Evolutionary conservation across 2,797 vertebrate genomes (phyloP).

Genomic region (Melopsittacus undulatus): DNA sequence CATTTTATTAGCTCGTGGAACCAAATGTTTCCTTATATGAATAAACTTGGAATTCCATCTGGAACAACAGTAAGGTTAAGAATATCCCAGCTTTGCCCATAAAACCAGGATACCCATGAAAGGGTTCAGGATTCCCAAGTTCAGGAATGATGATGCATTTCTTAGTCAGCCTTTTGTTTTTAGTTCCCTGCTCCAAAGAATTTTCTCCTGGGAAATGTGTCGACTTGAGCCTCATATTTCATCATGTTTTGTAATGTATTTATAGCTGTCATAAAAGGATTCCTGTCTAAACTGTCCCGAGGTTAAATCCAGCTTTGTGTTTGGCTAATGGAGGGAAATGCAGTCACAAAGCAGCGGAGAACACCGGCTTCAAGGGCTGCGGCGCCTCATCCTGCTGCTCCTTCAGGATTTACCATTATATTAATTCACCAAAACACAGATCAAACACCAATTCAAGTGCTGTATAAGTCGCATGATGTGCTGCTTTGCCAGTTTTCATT

Average conservation of each 20-base stretch:
- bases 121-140: neutral
- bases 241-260: neutral
- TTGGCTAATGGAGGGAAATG: neutral
- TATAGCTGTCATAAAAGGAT: neutral
- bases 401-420: fast-evolving
- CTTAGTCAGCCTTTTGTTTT: neutral
- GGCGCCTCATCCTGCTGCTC: neutral
- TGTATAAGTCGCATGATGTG: neutral
- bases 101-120: neutral
- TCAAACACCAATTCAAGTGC: neutral
- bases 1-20: neutral
- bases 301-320: conserved; percentile 16
- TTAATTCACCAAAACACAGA: neutral
- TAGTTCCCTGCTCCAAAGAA: neutral
- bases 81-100: neutral
- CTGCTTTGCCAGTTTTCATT: neutral
- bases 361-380: neutral
- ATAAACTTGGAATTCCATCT: neutral
- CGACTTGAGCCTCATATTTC: neutral
- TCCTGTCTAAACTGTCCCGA: neutral
- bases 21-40: neutral
- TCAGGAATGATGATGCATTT: neutral
- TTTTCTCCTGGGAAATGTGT: conserved; percentile 27
- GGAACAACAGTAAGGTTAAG: neutral
- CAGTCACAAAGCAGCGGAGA: neutral